These are phyloP conservation scores for Silurus glanis DNA, from an alignment of 2,113 vertebrate genomes.

Conservation along the genomic window DNA sequence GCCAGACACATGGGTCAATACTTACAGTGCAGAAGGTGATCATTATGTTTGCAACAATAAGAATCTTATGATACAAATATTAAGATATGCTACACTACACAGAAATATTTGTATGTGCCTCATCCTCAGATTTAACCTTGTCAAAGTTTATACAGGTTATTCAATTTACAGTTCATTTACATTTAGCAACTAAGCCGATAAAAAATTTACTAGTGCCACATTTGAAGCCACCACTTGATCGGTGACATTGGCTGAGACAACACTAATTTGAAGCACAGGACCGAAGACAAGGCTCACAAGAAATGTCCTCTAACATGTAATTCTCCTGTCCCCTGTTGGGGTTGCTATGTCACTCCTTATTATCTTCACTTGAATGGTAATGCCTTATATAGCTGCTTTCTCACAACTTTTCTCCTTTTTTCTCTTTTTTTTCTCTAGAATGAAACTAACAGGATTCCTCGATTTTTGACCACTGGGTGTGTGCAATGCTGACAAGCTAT, in stretches of 20 bases:
- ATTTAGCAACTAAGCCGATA: constrained; percentile 5
- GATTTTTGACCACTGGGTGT: constrained; percentile 11
- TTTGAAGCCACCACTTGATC: constrained; percentile 2
- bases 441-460: neutral
- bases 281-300: neutral
- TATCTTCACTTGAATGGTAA: constrained; percentile 45
- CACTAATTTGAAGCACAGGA: constrained; percentile 14
- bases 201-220: constrained; percentile 6
- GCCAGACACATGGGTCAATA: constrained; percentile 39
- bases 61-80: neutral
- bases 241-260: constrained; percentile 17
- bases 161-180: too few relatives aligned
- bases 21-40: neutral
- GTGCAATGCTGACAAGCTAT: neutral
- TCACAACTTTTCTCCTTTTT: neutral
- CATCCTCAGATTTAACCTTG: neutral
- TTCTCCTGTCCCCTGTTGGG: constrained; percentile 36
- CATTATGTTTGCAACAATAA: neutral
- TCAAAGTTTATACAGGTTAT: neutral
- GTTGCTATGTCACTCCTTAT: constrained; percentile 42
- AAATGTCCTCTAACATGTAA: constrained; percentile 38
- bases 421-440: neutral
- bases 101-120: neutral
- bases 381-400: neutral
- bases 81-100: neutral